Percentiles rank a stretch among this genome's conserved stretches.
phyloP scores from a whole-genome alignment of 2,797 vertebrate species.

The Lateolabrax maculatus region DNA sequence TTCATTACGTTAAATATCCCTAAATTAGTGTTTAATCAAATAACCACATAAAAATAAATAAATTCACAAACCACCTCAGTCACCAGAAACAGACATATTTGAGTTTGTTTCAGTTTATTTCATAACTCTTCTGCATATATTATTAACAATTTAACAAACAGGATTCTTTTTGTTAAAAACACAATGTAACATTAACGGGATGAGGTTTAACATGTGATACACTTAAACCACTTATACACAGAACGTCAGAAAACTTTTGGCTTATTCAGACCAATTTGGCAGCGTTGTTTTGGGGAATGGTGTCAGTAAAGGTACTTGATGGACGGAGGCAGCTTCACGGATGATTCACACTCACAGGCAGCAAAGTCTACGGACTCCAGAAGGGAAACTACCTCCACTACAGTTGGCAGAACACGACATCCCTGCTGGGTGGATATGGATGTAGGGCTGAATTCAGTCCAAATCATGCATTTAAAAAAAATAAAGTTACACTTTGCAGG shows the following conservation, averaged over 20 bases:
- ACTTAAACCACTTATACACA: constrained; percentile 80
- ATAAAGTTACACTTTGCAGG: constrained; percentile 31
- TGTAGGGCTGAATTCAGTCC: constrained; percentile 22
- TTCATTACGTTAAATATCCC: too few relatives aligned
- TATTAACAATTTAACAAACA: constrained; percentile 81
- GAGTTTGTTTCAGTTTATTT: constrained; percentile 76
- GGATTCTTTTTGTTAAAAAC: constrained; percentile 75
- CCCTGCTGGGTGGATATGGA: constrained; percentile 36
- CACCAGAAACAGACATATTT: constrained; percentile 1
- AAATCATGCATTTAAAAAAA: constrained; percentile 59
- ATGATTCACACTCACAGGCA: constrained; percentile 64
- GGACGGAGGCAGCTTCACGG: constrained; percentile 62
- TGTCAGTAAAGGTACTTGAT: constrained; percentile 61
- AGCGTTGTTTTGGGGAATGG: constrained; percentile 71
- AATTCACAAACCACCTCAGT: neutral
- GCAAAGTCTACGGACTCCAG: constrained; percentile 48
- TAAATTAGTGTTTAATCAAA: too few relatives aligned
- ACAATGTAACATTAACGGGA: constrained; percentile 80
- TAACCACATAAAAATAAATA: neutral
- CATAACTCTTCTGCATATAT: constrained; percentile 80
- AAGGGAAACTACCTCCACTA: constrained; percentile 46
- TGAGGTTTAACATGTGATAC: constrained; percentile 80
- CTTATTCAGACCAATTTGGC: constrained; percentile 81
- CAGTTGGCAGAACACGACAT: constrained; percentile 52
- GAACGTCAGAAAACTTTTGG: constrained; percentile 73